Evolutionary conservation across 2,113 vertebrate genomes (phyloP).

Genomic region (Planiliza haematocheilus): DNA sequence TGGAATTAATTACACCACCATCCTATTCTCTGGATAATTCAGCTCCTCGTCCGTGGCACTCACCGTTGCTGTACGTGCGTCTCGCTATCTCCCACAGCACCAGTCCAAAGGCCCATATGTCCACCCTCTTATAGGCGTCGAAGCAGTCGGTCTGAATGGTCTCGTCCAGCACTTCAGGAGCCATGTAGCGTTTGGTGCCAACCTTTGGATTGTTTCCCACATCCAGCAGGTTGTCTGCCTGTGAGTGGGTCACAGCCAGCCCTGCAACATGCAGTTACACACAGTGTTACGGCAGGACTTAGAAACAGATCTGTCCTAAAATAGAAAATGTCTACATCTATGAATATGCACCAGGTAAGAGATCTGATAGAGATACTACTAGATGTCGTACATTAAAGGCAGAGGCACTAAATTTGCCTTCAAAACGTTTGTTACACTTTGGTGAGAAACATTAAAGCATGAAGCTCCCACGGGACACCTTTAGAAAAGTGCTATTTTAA

Average conservation of each 20-base stretch:
- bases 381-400: too few species aligned
- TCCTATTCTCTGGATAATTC: neutral
- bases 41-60: constrained; percentile 9
- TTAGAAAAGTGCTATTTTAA: neutral
- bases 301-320: neutral
- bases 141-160: constrained; percentile 86
- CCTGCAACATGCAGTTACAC: constrained; percentile 61
- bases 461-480: too few species aligned
- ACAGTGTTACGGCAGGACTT: neutral
- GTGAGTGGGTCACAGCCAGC: constrained; percentile 86
- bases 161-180: constrained; percentile 86
- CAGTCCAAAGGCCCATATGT: constrained; percentile 87
- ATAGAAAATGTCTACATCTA: neutral
- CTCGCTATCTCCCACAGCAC: constrained; percentile 87
- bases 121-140: constrained; percentile 86
- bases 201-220: constrained; percentile 87
- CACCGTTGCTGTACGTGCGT: constrained; percentile 86
- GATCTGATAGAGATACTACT: neutral
- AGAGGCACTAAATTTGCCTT: neutral
- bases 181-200: constrained; percentile 88
- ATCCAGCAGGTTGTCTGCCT: constrained; percentile 85
- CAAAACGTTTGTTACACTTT: neutral
- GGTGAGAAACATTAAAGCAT: too few species aligned
- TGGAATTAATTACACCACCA: neutral
- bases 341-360: neutral